These are phyloP conservation scores for Centropus unirufus DNA, from an alignment of 2,113 vertebrate genomes.

Conservation along the genomic window DNA sequence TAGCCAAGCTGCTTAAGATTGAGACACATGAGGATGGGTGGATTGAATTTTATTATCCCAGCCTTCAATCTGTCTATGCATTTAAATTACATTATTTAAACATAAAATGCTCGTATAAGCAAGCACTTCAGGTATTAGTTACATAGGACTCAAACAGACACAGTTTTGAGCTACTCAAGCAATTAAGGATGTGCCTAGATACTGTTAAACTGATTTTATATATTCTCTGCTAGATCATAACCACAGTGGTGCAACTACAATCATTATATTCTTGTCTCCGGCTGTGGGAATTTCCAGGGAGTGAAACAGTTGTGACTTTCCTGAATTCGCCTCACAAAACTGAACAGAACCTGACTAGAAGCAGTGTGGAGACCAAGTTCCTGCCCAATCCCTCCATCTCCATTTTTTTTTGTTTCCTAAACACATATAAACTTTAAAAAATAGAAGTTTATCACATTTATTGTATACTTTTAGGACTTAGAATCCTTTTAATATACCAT, in stretches of 20 bases:
- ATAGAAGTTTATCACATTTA: background rate
- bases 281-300: background rate
- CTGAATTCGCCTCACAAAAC: background rate
- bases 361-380: background rate
- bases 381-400: background rate
- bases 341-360: background rate
- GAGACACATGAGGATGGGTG: background rate
- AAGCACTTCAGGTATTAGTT: background rate
- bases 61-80: background rate
- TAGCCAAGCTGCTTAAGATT: background rate
- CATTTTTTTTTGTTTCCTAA: background rate
- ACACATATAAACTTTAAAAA: background rate
- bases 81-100: background rate
- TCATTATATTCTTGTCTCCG: background rate
- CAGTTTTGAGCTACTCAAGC: background rate
- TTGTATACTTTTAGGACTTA: background rate
- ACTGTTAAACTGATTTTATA: background rate
- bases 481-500: background rate
- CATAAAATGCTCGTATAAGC: background rate
- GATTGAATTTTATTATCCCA: background rate
- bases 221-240: background rate
- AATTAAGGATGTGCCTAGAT: background rate
- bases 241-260: background rate
- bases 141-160: background rate
- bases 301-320: background rate